A percentile compares a stretch with the other conserved stretches of the same genome.
Conservation (phyloP, 2,113 vertebrate genomes). For the Clarias macrocephalus region DNA sequence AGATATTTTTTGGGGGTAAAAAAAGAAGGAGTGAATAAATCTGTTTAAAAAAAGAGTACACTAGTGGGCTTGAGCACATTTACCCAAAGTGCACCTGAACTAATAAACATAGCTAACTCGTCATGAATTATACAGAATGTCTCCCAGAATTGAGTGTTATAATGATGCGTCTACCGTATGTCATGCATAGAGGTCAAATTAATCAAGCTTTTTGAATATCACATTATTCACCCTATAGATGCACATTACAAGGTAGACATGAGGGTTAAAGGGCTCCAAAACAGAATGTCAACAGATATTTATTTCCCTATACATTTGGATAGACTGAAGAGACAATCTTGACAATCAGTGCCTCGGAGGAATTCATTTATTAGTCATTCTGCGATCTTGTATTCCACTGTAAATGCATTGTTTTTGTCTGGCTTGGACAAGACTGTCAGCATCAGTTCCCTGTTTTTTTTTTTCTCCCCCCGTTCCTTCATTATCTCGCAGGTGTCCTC, state of each 20-base stretch:
- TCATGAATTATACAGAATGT: not conserved
- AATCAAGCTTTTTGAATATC: not conserved
- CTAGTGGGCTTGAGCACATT: not conserved
- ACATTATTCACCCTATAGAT: not conserved
- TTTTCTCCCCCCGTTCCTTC: too few species aligned
- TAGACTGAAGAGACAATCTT: not conserved
- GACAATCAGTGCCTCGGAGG: not conserved
- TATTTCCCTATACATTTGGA: not conserved
- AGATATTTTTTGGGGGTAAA: not conserved
- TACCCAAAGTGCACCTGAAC: not conserved
- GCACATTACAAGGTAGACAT: not conserved
- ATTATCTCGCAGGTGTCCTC: not conserved
- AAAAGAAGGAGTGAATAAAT: not conserved
- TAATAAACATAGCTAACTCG: not conserved
- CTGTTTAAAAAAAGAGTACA: not conserved
- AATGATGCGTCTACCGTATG: not conserved
- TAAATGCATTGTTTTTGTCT: not conserved
- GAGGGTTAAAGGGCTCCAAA: not conserved
- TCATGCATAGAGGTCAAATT: not conserved
- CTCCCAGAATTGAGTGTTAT: not conserved
- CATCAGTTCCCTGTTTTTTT: not conserved
- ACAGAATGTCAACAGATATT: not conserved
- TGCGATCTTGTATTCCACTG: not conserved
- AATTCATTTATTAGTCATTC: not conserved
- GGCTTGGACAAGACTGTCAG: not conserved